Percentiles rank a stretch among this genome's conserved stretches.
Conservation (phyloP, 1,140 invertebrate species). For the Eurosta solidaginis region DNA sequence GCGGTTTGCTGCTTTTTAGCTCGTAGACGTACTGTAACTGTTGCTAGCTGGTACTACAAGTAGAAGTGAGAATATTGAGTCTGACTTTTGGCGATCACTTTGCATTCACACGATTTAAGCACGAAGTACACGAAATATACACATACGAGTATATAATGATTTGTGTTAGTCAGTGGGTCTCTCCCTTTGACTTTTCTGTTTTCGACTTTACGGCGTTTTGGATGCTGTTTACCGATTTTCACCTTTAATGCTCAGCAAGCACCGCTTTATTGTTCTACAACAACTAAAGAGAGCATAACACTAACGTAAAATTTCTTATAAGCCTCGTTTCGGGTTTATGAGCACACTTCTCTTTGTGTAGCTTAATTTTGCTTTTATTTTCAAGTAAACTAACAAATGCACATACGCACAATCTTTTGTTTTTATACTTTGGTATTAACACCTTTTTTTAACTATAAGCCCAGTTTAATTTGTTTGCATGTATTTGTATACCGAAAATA, state of each 20-base stretch:
- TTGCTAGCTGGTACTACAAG: neutral
- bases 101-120: neutral
- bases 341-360: neutral
- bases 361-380: neutral
- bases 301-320: neutral
- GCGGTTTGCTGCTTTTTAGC: neutral
- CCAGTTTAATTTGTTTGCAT: neutral
- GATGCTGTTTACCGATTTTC: no score
- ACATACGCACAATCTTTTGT: neutral
- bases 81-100: slow-evolving; percentile 3
- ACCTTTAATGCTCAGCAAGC: no score
- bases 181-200: no score
- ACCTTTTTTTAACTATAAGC: neutral
- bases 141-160: no score
- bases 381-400: neutral
- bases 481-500: neutral
- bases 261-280: neutral
- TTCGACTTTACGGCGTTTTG: no score
- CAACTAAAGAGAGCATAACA: neutral
- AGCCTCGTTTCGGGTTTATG: slow-evolving; percentile 13
- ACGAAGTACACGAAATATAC: neutral
- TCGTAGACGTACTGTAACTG: neutral
- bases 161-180: no score
- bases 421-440: neutral
- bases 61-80: slow-evolving; percentile 1